Evolutionary conservation across 30 jellyfish, hydroid and myxozoan genomes (phyloP), one percentile per base, ranked within the genome.

Genomic region (Aurelia aurita complex sp. Pacific): DNA sequence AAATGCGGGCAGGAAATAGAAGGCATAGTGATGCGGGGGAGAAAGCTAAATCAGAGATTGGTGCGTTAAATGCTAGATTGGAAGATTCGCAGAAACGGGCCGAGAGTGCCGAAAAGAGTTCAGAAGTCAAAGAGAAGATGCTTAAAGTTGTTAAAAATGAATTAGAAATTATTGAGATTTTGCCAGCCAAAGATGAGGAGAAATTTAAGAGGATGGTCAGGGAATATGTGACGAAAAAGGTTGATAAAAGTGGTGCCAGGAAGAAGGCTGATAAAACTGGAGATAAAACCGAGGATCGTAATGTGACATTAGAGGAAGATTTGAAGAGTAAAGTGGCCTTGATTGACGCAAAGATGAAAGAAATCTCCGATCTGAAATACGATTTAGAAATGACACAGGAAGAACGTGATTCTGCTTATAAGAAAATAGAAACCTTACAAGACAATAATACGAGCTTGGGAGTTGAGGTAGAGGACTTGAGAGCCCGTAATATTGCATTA

Each of bases 401-500:
- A 40, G 78, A 77, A 19, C 62, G 42, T 14, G 78, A 77, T 23
- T 18, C 17, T 42, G 78, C 74, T n/a, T 4, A n/a, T 0, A 23
- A n/a, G 15, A 10, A 77, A 38, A 59, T 77, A 5, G 83, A 74
- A 2, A 77, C 75, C 40, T 38, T 71, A 29, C 63, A 62, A 34
- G 94, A 85, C 19, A 68, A 76, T 15, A 15, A 65, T 8, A 50
- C 29, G 23, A 57, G 17, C 64, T 14, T 70, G 54, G 92, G 46
- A 40, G 73, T 59, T 14, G 86, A 83, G 80, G 18, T 69, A 0
- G 80, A 83, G 32, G 77, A 68, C 17, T 70, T 71, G 36, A 55
- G 59, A 17, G 85, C 92, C 17, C 51, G 92, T 34, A 83, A 71
- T 53, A 42, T 83, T 12, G 92, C 82, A 10, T 66, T 83, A 19